Percentiles rank a stretch among this genome's conserved stretches.
Conservation (phyloP, 2,888 invertebrate species). For the Antheraea assamensis region DNA sequence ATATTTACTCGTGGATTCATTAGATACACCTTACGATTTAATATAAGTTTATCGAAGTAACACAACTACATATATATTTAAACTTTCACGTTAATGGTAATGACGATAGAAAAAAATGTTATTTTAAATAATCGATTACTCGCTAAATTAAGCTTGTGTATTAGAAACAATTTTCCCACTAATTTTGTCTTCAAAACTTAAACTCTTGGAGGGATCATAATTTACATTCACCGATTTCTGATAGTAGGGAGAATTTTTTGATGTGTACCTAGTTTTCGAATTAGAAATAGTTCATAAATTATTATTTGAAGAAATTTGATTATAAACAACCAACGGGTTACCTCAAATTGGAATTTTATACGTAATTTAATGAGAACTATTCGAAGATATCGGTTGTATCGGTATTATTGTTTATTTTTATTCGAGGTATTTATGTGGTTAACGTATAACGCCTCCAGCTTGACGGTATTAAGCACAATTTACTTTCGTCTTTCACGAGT, state of each 20-base stretch:
- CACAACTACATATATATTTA: background rate
- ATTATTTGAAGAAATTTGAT: background rate
- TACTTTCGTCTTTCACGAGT: background rate
- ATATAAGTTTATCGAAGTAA: background rate
- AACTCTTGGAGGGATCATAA: background rate
- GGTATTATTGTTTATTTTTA: background rate
- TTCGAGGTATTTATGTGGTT: background rate
- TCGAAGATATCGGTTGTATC: background rate
- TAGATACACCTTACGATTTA: background rate
- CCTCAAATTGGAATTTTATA: conserved; percentile 28
- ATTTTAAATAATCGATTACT: conserved; percentile 10
- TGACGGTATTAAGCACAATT: background rate
- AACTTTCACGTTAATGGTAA: background rate
- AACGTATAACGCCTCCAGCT: background rate
- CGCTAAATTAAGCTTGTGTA: conserved; percentile 22
- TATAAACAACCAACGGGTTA: conserved; percentile 19
- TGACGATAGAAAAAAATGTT: background rate
- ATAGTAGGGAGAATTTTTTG: background rate
- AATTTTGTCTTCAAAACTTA: background rate
- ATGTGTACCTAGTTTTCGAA: background rate
- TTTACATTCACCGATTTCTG: background rate
- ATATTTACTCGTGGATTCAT: background rate
- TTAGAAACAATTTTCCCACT: background rate
- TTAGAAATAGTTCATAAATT: background rate
- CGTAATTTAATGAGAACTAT: conserved; percentile 8